Conservation (phyloP, 2,797 vertebrate genomes). For the Coregonus suidteri region DNA sequence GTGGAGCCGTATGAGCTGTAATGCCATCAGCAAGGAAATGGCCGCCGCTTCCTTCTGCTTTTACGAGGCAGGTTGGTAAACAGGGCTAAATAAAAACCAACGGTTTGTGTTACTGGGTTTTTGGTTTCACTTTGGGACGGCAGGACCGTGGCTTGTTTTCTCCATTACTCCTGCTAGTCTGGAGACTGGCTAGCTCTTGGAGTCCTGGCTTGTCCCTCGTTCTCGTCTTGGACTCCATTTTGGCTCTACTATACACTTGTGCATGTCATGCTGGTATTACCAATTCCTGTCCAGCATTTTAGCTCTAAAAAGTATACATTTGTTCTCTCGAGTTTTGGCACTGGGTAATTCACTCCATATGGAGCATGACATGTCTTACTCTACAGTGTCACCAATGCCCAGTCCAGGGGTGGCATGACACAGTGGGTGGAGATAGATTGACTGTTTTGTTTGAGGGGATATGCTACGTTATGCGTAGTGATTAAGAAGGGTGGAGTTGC, state of each 20-base stretch:
- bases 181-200: background rate
- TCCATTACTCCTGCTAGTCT: background rate
- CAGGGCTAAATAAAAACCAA: slow-evolving; percentile 5
- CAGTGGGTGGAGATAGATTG: background rate
- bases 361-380: background rate
- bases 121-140: slow-evolving; percentile 3
- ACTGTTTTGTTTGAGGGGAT: no score
- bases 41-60: background rate
- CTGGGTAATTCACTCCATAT: background rate
- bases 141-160: background rate
- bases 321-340: background rate
- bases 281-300: slow-evolving; percentile 1
- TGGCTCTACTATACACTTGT: background rate
- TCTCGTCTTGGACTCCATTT: background rate
- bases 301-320: background rate
- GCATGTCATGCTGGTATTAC: background rate
- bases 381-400: background rate
- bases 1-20: background rate
- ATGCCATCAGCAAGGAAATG: slow-evolving; percentile 4
- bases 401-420: background rate
- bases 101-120: background rate
- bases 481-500: background rate
- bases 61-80: slow-evolving; percentile 3
- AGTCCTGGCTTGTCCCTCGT: background rate
- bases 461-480: no score